A percentile compares a stretch with the other conserved stretches of the same genome.
Conservation (phyloP, 2,113 vertebrate genomes). For the Etheostoma spectabile region DNA sequence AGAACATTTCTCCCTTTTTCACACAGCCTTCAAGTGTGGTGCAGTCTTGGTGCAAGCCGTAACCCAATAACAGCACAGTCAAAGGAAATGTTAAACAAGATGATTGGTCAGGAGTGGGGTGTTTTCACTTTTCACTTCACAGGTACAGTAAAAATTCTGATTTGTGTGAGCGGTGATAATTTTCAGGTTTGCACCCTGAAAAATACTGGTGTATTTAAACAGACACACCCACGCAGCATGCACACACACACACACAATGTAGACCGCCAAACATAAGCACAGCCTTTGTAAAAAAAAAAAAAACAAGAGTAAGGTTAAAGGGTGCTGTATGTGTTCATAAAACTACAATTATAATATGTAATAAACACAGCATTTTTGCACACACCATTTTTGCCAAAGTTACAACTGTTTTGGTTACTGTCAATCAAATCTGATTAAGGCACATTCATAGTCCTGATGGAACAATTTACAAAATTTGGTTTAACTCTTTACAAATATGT, state of each 20-base stretch:
- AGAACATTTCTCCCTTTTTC: conserved; percentile 50
- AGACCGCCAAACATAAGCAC: neutral
- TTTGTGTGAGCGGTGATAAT: conserved; percentile 27
- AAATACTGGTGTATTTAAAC: conserved; percentile 20
- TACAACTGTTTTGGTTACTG: neutral
- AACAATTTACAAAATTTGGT: neutral
- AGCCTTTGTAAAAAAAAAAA: neutral
- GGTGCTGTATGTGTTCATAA: neutral
- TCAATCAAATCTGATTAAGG: neutral
- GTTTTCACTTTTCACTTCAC: conserved; percentile 54
- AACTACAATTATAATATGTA: neutral
- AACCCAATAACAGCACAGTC: conserved; percentile 38
- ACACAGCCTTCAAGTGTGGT: conserved; percentile 31
- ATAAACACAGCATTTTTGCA: neutral
- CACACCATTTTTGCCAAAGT: neutral
- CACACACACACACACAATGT: neutral
- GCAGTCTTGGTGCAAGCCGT: conserved; percentile 36
- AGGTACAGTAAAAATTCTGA: conserved; percentile 18
- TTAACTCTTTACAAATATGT: neutral
- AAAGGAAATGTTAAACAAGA: conserved; percentile 58
- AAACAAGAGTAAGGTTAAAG: neutral
- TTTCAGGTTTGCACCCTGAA: conserved; percentile 35
- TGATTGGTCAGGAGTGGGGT: conserved; percentile 30
- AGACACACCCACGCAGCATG: conserved; percentile 6
- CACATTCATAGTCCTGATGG: no score